Conservation (phyloP, 2,888 invertebrate genomes). For the Oscheius sp. region DNA sequence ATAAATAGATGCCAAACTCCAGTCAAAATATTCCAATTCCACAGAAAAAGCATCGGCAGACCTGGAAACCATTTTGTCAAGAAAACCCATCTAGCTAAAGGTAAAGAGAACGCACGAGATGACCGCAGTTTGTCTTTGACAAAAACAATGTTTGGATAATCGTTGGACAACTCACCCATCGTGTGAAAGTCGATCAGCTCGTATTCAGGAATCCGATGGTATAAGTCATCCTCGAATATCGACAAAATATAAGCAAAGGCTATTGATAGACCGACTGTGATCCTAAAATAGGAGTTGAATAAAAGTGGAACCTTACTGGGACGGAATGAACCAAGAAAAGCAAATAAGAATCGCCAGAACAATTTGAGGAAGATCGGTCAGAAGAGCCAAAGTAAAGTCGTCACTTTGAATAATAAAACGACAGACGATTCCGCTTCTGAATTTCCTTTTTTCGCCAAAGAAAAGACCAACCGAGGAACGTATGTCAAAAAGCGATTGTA, state of each 20-base stretch:
- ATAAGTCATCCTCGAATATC: neutral
- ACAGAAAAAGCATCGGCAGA: neutral
- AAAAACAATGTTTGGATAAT: neutral
- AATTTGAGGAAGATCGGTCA: neutral
- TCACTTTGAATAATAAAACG: neutral
- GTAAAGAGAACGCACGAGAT: neutral
- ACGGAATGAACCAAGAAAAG: constrained; percentile 5
- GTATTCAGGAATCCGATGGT: neutral
- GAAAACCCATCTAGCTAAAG: neutral
- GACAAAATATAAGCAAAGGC: neutral
- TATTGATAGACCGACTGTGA: neutral
- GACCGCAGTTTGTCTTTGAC: neutral
- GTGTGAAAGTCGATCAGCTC: neutral
- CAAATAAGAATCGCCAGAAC: neutral
- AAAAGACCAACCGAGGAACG: neutral
- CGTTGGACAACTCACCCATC: neutral
- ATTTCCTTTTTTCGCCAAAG: no score
- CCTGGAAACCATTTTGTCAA: no score
- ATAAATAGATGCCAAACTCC: neutral
- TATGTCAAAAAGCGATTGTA: neutral
- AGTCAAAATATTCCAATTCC: neutral
- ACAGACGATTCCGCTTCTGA: neutral
- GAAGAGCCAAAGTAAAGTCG: neutral
- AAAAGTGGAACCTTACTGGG: neutral
- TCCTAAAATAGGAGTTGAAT: neutral